Base-by-base conservation (phyloP, 2,797 vertebrate species). In the Micrastur ruficollis region DNA sequence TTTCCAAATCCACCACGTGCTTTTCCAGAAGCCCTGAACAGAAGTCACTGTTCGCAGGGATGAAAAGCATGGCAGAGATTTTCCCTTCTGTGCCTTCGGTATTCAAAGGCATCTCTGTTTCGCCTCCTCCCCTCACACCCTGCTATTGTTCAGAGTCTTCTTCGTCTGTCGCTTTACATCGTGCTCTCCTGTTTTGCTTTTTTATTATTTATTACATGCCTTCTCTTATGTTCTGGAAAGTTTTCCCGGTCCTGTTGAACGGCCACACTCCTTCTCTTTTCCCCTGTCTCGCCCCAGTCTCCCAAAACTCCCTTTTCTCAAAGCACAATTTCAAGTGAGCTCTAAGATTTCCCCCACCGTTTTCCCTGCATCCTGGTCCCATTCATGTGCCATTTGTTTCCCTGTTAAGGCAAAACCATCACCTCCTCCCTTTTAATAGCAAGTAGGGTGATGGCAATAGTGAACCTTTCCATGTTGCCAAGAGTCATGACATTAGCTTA, bases 51-150 rank as follows among this genome's bases (percentile, higher is more conserved):
- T 58, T 86, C 2, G 25, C 70, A 87, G 87, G 53, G 89, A 61
- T 94, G 46, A 52, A 89, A 89, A 85, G 42, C 53, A 14, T 6
- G 67, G 81, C 89, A 79, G 90, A 91, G 74, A 59, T 90, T 95
- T 95, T 87, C 40, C 34, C 29, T 90, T 80, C 70, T 62, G 81
- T 50, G 16, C 34, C 59, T 74, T 94, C 0, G 1, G 20, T 19
- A 14, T 68, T 91, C 53, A 65, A 26, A 86, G 58, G 38, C 19
- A 2, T 74, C 85, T 89, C 81, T 38, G 84, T 88, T 78, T 38
- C 4, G 1, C 59, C 71, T 66, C 34, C 40, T 75, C 49, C 46
- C 31, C 70, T 63, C 6, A 2, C 3, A 1, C 74, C 29, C 42
- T 49, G 20, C 46, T 61, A 5, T 62, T 85, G 61, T 95, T 90